These are phyloP conservation scores for Anolis carolinensis DNA, from an alignment of 2,113 vertebrate species.

Conservation along the genomic window DNA sequence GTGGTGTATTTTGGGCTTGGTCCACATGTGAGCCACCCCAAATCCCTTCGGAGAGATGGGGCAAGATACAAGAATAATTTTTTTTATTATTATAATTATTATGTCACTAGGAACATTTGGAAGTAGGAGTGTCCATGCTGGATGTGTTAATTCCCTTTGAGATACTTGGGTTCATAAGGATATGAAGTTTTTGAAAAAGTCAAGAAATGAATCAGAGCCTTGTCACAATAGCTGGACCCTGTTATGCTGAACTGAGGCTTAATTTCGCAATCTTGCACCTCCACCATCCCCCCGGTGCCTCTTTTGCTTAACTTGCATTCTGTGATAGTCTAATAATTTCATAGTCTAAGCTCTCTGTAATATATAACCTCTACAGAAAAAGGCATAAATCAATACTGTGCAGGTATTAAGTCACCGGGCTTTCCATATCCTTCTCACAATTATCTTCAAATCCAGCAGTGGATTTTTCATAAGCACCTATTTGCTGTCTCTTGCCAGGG, in stretches of 20 bases:
- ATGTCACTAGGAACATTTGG: too few species aligned
- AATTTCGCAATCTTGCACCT: background rate
- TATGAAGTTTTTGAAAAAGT: background rate
- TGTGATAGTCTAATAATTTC: conserved; percentile 22
- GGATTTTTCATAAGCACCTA: conserved; percentile 27
- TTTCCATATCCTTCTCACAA: conserved; percentile 21
- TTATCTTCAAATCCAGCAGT: conserved; percentile 35
- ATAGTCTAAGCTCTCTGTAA: background rate
- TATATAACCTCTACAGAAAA: conserved; percentile 21
- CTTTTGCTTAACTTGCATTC: conserved; percentile 31
- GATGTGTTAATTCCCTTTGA: too few species aligned
- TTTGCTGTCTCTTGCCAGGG: conserved; percentile 19
- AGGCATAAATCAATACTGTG: conserved; percentile 14
- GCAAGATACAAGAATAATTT: too few species aligned
- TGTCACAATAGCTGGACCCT: background rate
- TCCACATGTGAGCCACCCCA: too few species aligned
- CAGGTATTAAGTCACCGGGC: conserved; percentile 29
- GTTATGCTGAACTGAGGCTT: background rate
- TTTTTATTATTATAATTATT: too few species aligned
- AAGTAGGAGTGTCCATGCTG: too few species aligned
- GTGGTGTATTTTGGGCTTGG: too few species aligned
- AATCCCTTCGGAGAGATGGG: too few species aligned
- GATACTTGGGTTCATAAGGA: background rate
- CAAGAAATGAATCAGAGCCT: background rate
- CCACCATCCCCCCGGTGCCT: background rate